Evolutionary conservation across 2,797 vertebrate species (phyloP), one percentile per base, ranked within the genome.

Genomic region (Bryconaethiops microstoma): DNA sequence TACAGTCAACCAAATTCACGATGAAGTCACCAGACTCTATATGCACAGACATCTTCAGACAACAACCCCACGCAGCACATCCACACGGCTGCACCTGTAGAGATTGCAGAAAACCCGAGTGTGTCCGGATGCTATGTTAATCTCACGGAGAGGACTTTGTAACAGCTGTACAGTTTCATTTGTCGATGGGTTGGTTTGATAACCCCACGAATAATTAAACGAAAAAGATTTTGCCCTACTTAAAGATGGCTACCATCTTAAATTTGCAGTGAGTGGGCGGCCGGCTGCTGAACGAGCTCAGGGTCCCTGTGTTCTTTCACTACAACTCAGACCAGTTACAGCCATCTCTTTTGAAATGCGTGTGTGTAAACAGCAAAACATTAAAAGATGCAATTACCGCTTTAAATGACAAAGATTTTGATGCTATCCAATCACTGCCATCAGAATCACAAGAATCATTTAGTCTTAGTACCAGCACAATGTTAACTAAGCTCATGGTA

Each of bases 161-260:
- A 65, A 50, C 12, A 23, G 1, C 10, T 25, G 67, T 42, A 42
- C 1, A 39, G 7, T 23, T 45, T 67, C 9, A 57, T n/a, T n/a
- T 16, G 40, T 13, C 62, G 42, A 2, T 42, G 60, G 42, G 39
- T 10, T 23, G 67, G 55, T 40, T 59, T 40, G 19, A 40, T 59
- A 74, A 25, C 35, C 16, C 39, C 7, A 13, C 10, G 35, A 57
- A 59, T 67, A 57, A 17, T 80, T 62, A 9, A 76, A 25, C 7
- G 42, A 57, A 71, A 63, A 19, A 59, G 73, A 52, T 73, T 42
- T 81, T 64, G 72, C 76, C 39, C 13, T 70, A 72, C 39, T 60
- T 76, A 78, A 87, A 87, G 72, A 87, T 79, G 65, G 77, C 78
- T 77, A 83, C 70, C 80, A 79, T 76, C 25, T 70, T 57, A 73